phyloP scores from a whole-genome alignment of 2,888 invertebrate genomes.

The Encarsia formosa region DNA sequence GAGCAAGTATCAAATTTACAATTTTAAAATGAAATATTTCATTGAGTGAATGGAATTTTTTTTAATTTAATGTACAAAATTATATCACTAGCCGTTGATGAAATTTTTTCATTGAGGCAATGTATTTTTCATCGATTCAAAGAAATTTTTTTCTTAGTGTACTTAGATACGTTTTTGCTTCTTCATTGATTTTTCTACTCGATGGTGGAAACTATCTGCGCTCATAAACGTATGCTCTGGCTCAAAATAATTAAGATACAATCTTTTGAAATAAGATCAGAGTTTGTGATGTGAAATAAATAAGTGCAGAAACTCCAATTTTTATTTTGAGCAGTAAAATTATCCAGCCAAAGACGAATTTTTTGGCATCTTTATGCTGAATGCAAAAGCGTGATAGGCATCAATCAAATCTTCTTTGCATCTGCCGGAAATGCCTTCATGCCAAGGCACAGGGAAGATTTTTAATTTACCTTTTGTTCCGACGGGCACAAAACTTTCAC shows the following conservation, averaged over 20 bases:
- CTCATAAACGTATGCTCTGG: constrained; percentile 20
- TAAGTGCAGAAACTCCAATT: constrained; percentile 9
- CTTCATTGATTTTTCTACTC: constrained; percentile 20
- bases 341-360: constrained; percentile 11
- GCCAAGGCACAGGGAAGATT: not conserved
- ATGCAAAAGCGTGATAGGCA: constrained; percentile 2
- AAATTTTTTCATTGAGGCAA: no score
- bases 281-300: constrained; percentile 9
- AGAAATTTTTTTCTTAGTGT: no score
- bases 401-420: constrained; percentile 9
- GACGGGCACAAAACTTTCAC: constrained; percentile 1
- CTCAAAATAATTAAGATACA: constrained; percentile 7
- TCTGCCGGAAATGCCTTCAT: constrained; percentile 4
- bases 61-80: no score
- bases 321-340: constrained; percentile 8
- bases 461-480: not conserved
- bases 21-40: no score
- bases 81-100: no score
- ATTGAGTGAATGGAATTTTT: no score
- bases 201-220: no score
- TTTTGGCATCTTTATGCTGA: constrained; percentile 1
- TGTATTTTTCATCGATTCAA: no score
- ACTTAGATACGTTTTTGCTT: constrained; percentile 9
- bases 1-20: no score
- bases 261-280: not conserved